Base-by-base conservation (phyloP, 2,113 vertebrate genomes). In the Erpornis zantholeuca region DNA sequence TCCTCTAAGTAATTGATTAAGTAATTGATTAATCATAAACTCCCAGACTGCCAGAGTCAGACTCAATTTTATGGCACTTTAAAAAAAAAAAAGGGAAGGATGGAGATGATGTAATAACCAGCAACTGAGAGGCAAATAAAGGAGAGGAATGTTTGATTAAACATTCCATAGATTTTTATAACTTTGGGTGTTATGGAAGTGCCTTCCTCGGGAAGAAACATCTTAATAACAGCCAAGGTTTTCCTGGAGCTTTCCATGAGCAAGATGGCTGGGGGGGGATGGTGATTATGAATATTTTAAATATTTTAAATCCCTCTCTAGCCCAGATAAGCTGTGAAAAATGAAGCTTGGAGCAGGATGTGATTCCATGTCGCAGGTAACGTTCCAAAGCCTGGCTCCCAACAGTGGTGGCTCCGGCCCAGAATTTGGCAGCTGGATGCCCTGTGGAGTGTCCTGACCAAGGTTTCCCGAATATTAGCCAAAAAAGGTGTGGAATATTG, bases 11-110 rank as follows among this genome's bases (percentile, higher is more conserved):
- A 94, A 97, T 97, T 97, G 96, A 96, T 97, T 96, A 96, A 93
- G 93, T 95, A 94, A 97, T 97, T 97, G 96, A 96, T 97, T 96
- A 96, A 96, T 97, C 96, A 97, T 97, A 96, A 97, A 97, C 93
- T 95, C 76, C 16, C 53, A 68, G 90, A 68, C 92, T 92, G 93
- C 85, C 85, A 88, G 90, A 94, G 64, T 52, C 64, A 78, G 96
- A 72, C 88, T 71, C 73, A 88, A 97, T 97, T 96, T 95, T 96
- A 95, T 78, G 64, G 52, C 90, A 88, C 44, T 66, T 90, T 10
- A 60, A 90, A 86, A 91, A 70, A 38, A 64, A 73, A 21, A 38
- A 45, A 40, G 3, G 3, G 9, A 36, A 76, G 50, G 57, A 81
- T 81, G 52, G 60, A 31, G 92, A 56, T 95, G 94, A 96, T 96